These are phyloP conservation scores for Sparidentex hasta DNA, from an alignment of 2,797 vertebrate species.

Conservation along the genomic window DNA sequence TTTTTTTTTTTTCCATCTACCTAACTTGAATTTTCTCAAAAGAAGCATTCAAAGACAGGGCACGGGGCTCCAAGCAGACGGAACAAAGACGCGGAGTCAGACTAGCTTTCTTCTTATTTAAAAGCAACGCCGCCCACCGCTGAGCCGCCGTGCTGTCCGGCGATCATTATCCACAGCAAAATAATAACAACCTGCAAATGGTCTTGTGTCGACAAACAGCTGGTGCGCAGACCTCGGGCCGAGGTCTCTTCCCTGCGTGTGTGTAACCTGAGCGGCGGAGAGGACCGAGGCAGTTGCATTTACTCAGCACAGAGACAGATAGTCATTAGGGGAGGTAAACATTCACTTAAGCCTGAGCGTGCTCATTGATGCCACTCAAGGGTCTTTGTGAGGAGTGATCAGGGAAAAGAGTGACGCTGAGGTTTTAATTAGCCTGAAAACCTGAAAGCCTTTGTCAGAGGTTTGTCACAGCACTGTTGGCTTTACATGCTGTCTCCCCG, in stretches of 20 bases:
- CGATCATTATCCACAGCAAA: conserved; percentile 34
- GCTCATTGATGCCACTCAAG: conserved; percentile 81
- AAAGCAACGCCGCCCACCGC: neutral
- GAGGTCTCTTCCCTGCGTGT: conserved; percentile 46
- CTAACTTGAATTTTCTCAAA: conserved; percentile 1
- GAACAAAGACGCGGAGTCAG: neutral
- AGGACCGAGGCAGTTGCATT: conserved; percentile 66
- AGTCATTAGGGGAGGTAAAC: conserved; percentile 86
- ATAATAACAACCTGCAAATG: conserved; percentile 54
- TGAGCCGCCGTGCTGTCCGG: neutral
- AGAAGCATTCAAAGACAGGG: neutral
- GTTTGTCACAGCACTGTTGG: conserved; percentile 60
- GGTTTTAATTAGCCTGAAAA: conserved; percentile 86
- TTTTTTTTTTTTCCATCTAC: conserved; percentile 19
- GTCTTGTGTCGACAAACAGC: conserved; percentile 51
- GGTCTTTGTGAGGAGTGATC: conserved; percentile 80
- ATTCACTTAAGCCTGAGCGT: conserved; percentile 83
- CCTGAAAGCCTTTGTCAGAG: conserved; percentile 80
- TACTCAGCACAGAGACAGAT: conserved; percentile 79
- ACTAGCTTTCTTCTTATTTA: neutral
- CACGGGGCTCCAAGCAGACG: neutral
- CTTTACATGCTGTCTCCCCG: conserved; percentile 40
- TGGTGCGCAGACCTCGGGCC: conserved; percentile 32
- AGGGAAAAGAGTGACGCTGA: conserved; percentile 76
- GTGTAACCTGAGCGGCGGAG: conserved; percentile 48